Evolutionary conservation across 1,140 invertebrate genomes (phyloP).

Genomic region (silkworm (Bombyx mori)): DNA sequence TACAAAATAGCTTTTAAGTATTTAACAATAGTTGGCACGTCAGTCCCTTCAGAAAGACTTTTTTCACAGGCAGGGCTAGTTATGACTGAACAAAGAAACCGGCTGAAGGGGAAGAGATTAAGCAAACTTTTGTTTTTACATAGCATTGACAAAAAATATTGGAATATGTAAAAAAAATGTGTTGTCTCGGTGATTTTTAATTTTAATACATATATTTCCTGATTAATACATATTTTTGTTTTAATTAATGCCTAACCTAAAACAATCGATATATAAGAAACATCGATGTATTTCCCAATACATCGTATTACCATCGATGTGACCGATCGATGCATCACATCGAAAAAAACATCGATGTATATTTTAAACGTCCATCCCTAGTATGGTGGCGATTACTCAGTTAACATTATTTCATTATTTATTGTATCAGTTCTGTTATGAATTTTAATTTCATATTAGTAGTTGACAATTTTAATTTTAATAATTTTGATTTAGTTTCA

Average conservation of each 20-base stretch:
- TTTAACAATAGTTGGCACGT: slow-evolving; percentile 15
- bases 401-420: too few species aligned
- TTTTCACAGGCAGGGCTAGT: slow-evolving; percentile 11
- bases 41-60: slow-evolving; percentile 15
- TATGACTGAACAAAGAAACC: slow-evolving; percentile 1
- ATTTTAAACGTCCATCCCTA: neutral
- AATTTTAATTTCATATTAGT: too few species aligned
- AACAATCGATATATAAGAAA: neutral
- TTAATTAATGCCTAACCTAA: neutral
- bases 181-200: neutral
- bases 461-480: too few species aligned
- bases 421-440: too few species aligned
- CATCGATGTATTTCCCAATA: neutral
- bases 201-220: neutral
- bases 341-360: too few species aligned
- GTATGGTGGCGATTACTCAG: too few species aligned
- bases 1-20: slow-evolving; percentile 22
- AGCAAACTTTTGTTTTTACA: slow-evolving; percentile 4
- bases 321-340: too few species aligned
- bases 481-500: too few species aligned
- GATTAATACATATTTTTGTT: neutral
- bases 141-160: neutral
- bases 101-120: neutral
- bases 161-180: slow-evolving; percentile 1
- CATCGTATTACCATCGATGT: too few species aligned